These are phyloP conservation scores for Sander vitreus DNA, from an alignment of 2,113 vertebrate genomes.

Conservation along the genomic window DNA sequence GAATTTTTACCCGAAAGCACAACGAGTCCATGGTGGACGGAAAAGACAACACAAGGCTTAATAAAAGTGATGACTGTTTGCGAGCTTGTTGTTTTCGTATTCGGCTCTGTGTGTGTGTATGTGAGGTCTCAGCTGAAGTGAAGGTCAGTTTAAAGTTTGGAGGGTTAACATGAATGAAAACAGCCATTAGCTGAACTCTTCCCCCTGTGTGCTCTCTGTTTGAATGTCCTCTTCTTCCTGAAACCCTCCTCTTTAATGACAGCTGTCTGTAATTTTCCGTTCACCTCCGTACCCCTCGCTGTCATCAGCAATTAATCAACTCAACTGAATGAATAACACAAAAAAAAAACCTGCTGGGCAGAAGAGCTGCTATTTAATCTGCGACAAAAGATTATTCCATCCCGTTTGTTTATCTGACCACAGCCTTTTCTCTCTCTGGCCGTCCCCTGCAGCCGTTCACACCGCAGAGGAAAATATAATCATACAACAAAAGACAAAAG, in stretches of 20 bases:
- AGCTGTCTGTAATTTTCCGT: slow-evolving; percentile 35
- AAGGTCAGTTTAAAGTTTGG: slow-evolving; percentile 2
- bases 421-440: slow-evolving; percentile 25
- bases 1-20: no score
- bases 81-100: not conserved
- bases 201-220: not conserved
- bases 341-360: slow-evolving; percentile 39
- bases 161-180: slow-evolving; percentile 13
- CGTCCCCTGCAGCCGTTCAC: slow-evolving; percentile 46
- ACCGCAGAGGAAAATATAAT: slow-evolving; percentile 46
- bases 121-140: not conserved
- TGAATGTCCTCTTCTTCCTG: not conserved
- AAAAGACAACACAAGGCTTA: no score
- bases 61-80: no score
- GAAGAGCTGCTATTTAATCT: slow-evolving; percentile 56
- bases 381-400: slow-evolving; percentile 71
- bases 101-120: not conserved
- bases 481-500: slow-evolving; percentile 68
- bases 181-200: not conserved
- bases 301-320: slow-evolving; percentile 62
- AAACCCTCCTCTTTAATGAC: slow-evolving; percentile 28
- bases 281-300: slow-evolving; percentile 26
- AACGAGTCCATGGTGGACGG: no score
- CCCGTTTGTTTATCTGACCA: slow-evolving; percentile 73
- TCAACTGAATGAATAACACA: slow-evolving; percentile 48